Base-by-base conservation (phyloP, 2,888 invertebrate genomes). In the Melipona beecheii region DNA sequence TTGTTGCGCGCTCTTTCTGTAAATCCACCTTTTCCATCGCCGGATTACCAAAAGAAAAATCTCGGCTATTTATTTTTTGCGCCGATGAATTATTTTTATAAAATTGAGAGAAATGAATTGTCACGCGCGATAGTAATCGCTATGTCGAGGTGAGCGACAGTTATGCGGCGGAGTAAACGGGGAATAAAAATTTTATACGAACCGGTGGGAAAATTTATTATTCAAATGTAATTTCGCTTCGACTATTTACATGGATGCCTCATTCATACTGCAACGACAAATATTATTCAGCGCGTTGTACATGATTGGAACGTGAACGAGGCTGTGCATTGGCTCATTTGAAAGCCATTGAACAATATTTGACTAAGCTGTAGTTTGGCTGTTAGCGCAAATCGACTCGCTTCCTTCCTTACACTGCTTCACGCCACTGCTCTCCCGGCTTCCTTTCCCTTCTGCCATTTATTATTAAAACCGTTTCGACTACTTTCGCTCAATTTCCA, bases 281-380 rank as follows among this genome's bases (percentile, higher is more conserved):
- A 78, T 71, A 81, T 81, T 78, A 78, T 78, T 66, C 71, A 43
- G 52, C 66, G 15, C 43, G 36, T 50, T 62, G 69, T 56, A 27
- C 64, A 66, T 21, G 50, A 66, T 49, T 56, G 78, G 43, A 56
- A 65, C 64, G 58, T 71, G 80, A 71, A 58, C 58, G 24, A 5
- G 52, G 24, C 58, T 58, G 21, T 66, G 50, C 70, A 78, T 66
- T 52, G 65, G 65, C 58, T 78, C 70, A 50, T 78, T 66, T 65
- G 78, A 78, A 58, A 69, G 70, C 56, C 52, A 78, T 52, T 71
- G 71, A 58, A 78, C 68, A 79, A 75, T 78, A 78, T 81, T 81
- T 78, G 71, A 66, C 52, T 27, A 71, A 66, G 58, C 78, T 50
- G 43, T 4, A 52, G 50, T 58, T 81, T 52, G 56, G 50, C 54